phyloP scores from a whole-genome alignment of 2,888 invertebrate genomes.

The Uropetala carovei region DNA sequence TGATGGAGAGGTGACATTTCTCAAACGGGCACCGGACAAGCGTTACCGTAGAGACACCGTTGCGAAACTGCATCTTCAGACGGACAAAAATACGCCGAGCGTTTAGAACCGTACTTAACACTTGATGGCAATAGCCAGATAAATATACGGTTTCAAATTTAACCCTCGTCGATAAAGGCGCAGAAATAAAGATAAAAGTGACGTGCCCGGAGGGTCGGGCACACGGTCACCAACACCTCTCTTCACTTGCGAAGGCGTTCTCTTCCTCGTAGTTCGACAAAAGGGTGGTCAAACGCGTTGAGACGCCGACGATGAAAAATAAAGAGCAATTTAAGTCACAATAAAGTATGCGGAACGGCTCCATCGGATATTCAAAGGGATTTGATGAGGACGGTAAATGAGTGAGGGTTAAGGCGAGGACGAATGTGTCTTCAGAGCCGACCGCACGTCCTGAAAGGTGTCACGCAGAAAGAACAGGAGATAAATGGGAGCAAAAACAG shows the following conservation, averaged over 20 bases:
- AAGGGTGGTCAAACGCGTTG: background rate
- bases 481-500: slow-evolving; percentile 12
- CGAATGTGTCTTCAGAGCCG: background rate
- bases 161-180: no score
- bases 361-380: background rate
- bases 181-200: no score
- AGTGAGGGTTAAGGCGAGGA: background rate
- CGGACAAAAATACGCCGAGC: no score
- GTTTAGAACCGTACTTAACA: no score
- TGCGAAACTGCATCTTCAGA: no score
- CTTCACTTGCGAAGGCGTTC: background rate
- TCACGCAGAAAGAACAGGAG: background rate
- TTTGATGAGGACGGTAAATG: slow-evolving; percentile 35
- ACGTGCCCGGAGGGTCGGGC: background rate
- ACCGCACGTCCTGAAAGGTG: background rate
- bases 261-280: background rate
- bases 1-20: no score
- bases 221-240: background rate
- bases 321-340: slow-evolving; percentile 46
- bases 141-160: no score
- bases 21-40: no score
- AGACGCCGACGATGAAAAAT: background rate
- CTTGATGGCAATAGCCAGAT: no score
- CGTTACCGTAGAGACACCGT: no score
- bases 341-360: slow-evolving; percentile 19